Evolutionary conservation across 2,888 invertebrate species (phyloP).

Genomic region (Iphiclides podalirius): DNA sequence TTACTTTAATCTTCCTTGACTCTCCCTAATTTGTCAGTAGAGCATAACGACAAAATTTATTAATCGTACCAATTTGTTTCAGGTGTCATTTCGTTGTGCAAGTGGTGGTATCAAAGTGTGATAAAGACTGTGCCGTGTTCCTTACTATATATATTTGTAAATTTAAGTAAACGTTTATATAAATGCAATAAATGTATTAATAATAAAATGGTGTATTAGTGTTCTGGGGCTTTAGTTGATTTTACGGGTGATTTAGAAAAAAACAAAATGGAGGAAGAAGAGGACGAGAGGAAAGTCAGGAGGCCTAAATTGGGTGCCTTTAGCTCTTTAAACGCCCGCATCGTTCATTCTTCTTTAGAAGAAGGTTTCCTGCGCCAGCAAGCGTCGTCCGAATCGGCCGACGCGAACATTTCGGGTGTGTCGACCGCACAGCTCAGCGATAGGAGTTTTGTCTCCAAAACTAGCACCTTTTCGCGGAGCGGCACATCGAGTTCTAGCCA

Average conservation of each 20-base stretch:
- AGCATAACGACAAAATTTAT: conserved; percentile 4
- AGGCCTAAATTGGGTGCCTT: conserved; percentile 62
- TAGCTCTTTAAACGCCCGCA: conserved; percentile 57
- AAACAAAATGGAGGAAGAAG: conserved; percentile 69
- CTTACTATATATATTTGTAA: conserved; percentile 64
- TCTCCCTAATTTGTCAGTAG: neutral
- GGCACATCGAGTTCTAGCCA: conserved; percentile 85
- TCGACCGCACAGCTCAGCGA: conserved; percentile 71
- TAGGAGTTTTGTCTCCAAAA: conserved; percentile 75
- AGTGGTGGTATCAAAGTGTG: conserved; percentile 71
- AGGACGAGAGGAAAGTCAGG: conserved; percentile 59
- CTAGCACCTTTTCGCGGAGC: conserved; percentile 76
- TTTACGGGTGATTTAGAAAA: conserved; percentile 37
- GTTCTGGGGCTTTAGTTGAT: conserved; percentile 46
- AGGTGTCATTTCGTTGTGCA: conserved; percentile 62
- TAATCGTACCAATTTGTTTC: conserved; percentile 56
- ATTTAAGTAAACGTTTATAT: conserved; percentile 55
- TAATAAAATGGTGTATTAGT: conserved; percentile 62
- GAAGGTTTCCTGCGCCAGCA: conserved; percentile 59
- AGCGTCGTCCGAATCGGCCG: conserved; percentile 80
- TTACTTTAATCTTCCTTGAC: neutral
- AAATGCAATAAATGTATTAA: conserved; percentile 62
- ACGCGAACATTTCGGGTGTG: conserved; percentile 73
- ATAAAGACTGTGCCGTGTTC: conserved; percentile 79
- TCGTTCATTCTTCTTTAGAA: conserved; percentile 64